phyloP scores from a whole-genome alignment of 2,888 invertebrate genomes.

The Mimachlamys varia region DNA sequence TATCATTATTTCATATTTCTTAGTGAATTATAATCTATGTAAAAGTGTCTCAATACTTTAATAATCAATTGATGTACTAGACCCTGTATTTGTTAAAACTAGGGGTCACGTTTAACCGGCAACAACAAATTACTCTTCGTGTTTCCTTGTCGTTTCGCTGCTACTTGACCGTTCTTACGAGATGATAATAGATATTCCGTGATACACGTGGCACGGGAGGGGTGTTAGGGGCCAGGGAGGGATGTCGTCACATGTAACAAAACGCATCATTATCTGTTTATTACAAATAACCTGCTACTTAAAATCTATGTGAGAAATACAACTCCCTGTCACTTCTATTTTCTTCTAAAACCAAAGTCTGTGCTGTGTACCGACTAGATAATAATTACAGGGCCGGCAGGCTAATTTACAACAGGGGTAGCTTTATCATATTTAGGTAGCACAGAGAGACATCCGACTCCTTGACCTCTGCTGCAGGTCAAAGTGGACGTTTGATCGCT shows the following conservation, averaged over 20 bases:
- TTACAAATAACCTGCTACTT: not conserved
- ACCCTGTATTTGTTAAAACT: no score
- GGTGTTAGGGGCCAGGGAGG: not conserved
- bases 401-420: not conserved
- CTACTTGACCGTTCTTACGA: not conserved
- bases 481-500: not conserved
- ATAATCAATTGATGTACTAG: no score
- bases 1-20: no score
- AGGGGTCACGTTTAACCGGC: no score
- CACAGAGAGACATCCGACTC: not conserved
- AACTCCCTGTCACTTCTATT: not conserved
- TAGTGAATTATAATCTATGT: no score
- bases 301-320: not conserved
- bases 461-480: not conserved
- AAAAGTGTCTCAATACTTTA: no score
- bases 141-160: not conserved
- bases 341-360: not conserved
- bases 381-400: not conserved
- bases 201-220: not conserved
- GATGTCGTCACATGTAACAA: not conserved
- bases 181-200: not conserved
- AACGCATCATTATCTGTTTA: not conserved
- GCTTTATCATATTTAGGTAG: not conserved
- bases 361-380: not conserved
- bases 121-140: not conserved